Evolutionary conservation across 1,140 invertebrate species (phyloP).

Genomic region (Maconellicoccus hirsutus): DNA sequence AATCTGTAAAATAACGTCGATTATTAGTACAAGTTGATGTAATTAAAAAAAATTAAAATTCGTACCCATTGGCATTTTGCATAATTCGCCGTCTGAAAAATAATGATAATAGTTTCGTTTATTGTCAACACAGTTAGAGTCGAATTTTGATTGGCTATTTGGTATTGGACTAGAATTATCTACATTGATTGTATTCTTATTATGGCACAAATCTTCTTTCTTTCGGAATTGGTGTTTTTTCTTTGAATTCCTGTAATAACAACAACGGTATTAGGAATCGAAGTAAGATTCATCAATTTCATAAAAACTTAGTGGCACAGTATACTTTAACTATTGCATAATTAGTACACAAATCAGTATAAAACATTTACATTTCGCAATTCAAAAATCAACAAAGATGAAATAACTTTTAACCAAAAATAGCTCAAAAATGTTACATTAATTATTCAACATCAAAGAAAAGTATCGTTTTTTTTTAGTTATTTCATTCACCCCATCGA

Average conservation of each 20-base stretch:
- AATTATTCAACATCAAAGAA: background rate
- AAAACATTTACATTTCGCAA: background rate
- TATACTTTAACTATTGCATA: too few species aligned
- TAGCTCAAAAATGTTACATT: background rate
- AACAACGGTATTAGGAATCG: background rate
- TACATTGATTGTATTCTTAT: conserved; percentile 5
- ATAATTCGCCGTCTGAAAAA: conserved; percentile 16
- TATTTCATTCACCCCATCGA: background rate
- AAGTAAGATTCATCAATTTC: too few species aligned
- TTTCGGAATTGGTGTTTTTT: conserved; percentile 1
- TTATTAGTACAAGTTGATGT: background rate
- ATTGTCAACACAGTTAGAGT: background rate
- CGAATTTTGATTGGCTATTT: conserved; percentile 13
- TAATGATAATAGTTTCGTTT: conserved; percentile 16
- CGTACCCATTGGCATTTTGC: conserved; percentile 14
- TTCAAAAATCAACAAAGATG: background rate
- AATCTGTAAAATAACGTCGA: conserved; percentile 32
- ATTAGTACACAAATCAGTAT: too few species aligned
- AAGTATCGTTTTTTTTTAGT: background rate
- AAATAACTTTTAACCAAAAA: background rate
- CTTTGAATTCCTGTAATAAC: background rate
- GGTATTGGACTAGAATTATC: conserved; percentile 14
- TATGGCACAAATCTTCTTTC: conserved; percentile 3
- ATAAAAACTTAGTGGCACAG: too few species aligned
- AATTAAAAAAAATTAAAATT: background rate